These are phyloP conservation scores for Palloptera scutellata DNA, from an alignment of 2,888 invertebrate genomes.

Conservation along the genomic window DNA sequence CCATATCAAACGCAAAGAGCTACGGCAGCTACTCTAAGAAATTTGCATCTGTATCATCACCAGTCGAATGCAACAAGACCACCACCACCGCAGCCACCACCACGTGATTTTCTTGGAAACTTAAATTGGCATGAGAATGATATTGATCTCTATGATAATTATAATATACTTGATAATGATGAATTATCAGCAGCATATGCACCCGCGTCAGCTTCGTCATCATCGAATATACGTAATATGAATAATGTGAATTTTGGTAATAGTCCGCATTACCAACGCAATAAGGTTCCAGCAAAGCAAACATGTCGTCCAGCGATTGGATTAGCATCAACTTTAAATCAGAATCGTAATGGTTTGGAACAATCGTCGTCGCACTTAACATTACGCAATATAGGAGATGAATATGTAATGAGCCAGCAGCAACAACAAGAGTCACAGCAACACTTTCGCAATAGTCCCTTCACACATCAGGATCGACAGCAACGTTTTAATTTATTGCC, in stretches of 20 bases:
- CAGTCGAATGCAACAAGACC: slow-evolving; percentile 33
- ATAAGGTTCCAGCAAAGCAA: slow-evolving; percentile 56
- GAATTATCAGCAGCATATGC: slow-evolving; percentile 36
- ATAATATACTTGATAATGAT: slow-evolving; percentile 26
- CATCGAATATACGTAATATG: slow-evolving; percentile 26
- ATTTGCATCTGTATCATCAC: slow-evolving; percentile 11
- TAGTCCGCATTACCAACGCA: slow-evolving; percentile 57
- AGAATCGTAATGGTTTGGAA: no score
- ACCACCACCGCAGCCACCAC: slow-evolving; percentile 28
- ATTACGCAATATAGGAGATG: neutral
- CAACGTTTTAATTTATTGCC: slow-evolving; percentile 24
- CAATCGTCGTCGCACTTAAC: neutral
- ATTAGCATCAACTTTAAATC: neutral
- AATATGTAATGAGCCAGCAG: neutral
- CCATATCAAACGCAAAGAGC: slow-evolving; percentile 33
- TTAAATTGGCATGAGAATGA: slow-evolving; percentile 46
- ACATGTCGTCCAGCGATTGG: slow-evolving; percentile 33
- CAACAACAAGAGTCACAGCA: neutral
- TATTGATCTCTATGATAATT: slow-evolving; percentile 32
- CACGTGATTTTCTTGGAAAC: slow-evolving; percentile 51
- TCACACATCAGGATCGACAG: neutral
- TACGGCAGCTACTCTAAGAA: slow-evolving; percentile 28
- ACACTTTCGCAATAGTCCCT: neutral
- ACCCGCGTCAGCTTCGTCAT: slow-evolving; percentile 27
- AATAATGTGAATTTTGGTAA: slow-evolving; percentile 60